These are phyloP conservation scores for Neolamprologus longior DNA, from an alignment of 2,113 vertebrate species.

Conservation along the genomic window DNA sequence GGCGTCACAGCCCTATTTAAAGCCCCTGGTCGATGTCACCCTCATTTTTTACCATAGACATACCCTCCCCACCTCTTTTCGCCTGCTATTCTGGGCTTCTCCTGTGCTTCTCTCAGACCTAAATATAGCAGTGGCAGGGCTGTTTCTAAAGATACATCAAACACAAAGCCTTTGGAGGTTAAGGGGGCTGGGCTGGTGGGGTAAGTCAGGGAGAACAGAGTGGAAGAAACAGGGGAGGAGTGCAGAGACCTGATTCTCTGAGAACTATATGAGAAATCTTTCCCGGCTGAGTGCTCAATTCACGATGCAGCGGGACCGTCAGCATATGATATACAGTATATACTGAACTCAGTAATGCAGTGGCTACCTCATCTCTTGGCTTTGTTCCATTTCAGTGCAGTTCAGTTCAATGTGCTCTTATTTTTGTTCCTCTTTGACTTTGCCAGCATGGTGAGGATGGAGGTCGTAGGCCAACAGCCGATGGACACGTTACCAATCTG, in stretches of 20 bases:
- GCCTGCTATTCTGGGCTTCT: conserved; percentile 61
- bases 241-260: conserved; percentile 10
- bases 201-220: neutral
- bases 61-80: neutral
- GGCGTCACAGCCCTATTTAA: conserved; percentile 70
- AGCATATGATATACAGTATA: neutral
- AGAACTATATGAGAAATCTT: neutral
- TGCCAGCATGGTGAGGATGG: neutral
- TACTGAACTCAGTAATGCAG: neutral
- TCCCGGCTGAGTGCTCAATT: neutral
- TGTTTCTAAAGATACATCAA: conserved; percentile 60
- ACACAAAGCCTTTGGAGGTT: neutral
- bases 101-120: conserved; percentile 33
- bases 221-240: neutral
- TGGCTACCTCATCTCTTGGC: neutral
- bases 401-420: neutral
- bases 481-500: rapidly evolving
- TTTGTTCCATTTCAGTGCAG: neutral
- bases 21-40: conserved; percentile 46
- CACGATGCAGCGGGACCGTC: neutral
- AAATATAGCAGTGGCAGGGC: conserved; percentile 57
- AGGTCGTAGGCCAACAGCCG: neutral
- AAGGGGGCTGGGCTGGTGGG: neutral
- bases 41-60: conserved; percentile 67
- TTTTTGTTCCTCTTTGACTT: neutral